Percentiles rank a stretch among this genome's conserved stretches.
Evolutionary conservation across 2,113 vertebrate species (phyloP).

Genomic region (Tachysurus vachellii): DNA sequence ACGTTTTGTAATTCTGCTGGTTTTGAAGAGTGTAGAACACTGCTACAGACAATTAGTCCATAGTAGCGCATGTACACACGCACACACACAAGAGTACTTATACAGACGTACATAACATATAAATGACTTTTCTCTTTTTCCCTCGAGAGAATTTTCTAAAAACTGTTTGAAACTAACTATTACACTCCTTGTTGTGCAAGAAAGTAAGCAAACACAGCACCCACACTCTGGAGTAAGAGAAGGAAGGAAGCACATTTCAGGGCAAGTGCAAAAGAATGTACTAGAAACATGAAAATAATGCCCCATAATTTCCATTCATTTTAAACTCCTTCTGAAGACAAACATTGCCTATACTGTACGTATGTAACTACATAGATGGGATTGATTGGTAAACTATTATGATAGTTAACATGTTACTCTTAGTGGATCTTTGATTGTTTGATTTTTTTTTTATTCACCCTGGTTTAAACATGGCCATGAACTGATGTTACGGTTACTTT

Average conservation of each 20-base stretch:
- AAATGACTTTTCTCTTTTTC: constrained; percentile 39
- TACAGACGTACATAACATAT: too few species aligned
- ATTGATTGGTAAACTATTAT: not conserved
- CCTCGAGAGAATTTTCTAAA: not conserved
- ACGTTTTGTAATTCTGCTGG: not conserved
- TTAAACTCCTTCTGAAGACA: not conserved
- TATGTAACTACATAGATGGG: not conserved
- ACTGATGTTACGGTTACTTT: not conserved
- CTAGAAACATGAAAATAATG: not conserved
- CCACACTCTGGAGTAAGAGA: not conserved
- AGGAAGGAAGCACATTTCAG: constrained; percentile 1
- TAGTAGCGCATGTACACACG: constrained; percentile 8
- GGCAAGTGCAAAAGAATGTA: not conserved
- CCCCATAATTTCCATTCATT: not conserved
- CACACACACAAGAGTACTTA: constrained; percentile 7
- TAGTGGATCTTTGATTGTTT: not conserved
- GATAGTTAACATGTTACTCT: not conserved
- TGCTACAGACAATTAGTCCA: not conserved
- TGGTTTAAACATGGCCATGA: not conserved
- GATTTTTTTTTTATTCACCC: not conserved
- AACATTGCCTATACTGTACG: not conserved
- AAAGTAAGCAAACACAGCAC: not conserved
- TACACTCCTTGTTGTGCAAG: not conserved
- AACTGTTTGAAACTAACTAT: not conserved
- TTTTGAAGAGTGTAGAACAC: not conserved